A percentile compares a stretch with the other conserved stretches of the same genome.
Conservation (phyloP, 2,797 vertebrate genomes). For the Sebastes taczanowskii region DNA sequence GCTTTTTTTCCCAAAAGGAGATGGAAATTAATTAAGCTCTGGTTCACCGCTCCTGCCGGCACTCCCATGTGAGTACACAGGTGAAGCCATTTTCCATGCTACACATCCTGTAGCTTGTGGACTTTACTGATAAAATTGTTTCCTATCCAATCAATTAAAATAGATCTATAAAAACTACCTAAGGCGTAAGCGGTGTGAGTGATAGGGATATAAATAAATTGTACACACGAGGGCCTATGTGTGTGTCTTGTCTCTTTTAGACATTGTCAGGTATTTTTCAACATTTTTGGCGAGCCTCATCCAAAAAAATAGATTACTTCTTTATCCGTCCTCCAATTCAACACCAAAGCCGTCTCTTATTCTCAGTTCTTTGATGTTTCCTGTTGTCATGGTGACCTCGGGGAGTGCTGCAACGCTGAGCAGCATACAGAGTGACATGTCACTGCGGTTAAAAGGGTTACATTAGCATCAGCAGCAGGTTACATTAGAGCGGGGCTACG, state of each 20-base stretch:
- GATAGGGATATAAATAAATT: background rate
- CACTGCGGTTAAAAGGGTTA: conserved; percentile 69
- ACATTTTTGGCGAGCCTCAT: background rate
- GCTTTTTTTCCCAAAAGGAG: conserved; percentile 44
- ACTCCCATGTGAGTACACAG: conserved; percentile 37
- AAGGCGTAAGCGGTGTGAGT: background rate
- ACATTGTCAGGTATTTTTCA: background rate
- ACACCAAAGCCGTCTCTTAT: conserved; percentile 16
- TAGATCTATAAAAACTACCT: background rate
- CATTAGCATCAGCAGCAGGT: conserved; percentile 63
- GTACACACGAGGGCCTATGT: background rate
- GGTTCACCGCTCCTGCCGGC: conserved; percentile 3
- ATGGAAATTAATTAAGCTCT: conserved; percentile 60
- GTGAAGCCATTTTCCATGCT: conserved; percentile 35
- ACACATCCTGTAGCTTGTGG: conserved; percentile 9
- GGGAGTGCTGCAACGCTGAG: conserved; percentile 32
- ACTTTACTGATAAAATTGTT: conserved; percentile 36
- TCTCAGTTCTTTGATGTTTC: conserved; percentile 57
- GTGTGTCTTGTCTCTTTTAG: background rate
- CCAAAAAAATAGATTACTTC: background rate
- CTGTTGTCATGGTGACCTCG: conserved; percentile 66
- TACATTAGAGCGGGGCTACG: conserved; percentile 56
- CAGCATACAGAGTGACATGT: conserved; percentile 55
- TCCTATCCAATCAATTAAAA: conserved; percentile 29
- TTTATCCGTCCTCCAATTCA: conserved; percentile 22